Conservation (phyloP, 2,888 invertebrate genomes). For the Cheilosia pagana region DNA sequence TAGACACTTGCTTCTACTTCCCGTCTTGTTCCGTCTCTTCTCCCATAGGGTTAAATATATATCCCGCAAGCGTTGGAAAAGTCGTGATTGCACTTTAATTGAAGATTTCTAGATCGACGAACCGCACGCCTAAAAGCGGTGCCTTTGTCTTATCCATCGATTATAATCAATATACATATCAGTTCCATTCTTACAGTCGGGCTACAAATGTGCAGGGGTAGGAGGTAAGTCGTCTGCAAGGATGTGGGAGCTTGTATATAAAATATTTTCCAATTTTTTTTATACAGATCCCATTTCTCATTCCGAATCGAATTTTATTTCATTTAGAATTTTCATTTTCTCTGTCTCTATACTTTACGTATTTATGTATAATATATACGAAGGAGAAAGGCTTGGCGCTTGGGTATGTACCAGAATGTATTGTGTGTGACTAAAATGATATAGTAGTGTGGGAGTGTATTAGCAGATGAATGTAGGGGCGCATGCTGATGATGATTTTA, state of each 20-base stretch:
- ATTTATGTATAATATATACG: not conserved
- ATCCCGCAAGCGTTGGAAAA: slow-evolving; percentile 72
- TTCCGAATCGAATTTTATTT: slow-evolving; percentile 60
- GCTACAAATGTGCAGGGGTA: slow-evolving; percentile 19
- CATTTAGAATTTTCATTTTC: slow-evolving; percentile 20
- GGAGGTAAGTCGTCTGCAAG: slow-evolving; percentile 18
- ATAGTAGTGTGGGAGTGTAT: slow-evolving; percentile 55
- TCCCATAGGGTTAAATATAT: slow-evolving; percentile 49
- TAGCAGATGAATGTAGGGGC: slow-evolving; percentile 49
- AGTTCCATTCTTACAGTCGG: slow-evolving; percentile 15
- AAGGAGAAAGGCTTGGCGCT: slow-evolving; percentile 56
- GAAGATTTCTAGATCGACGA: slow-evolving; percentile 73
- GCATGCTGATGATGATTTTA: slow-evolving; percentile 67
- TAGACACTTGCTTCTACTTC: slow-evolving; percentile 60
- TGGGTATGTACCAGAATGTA: slow-evolving; percentile 18
- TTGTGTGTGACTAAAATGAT: slow-evolving; percentile 46
- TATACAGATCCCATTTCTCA: slow-evolving; percentile 61
- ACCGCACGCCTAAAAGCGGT: slow-evolving; percentile 68
- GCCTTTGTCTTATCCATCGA: slow-evolving; percentile 73
- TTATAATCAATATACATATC: slow-evolving; percentile 73
- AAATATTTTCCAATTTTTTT: slow-evolving; percentile 65
- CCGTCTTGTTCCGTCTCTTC: not conserved
- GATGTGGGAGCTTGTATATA: slow-evolving; percentile 65
- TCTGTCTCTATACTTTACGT: slow-evolving; percentile 35
- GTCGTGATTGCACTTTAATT: slow-evolving; percentile 74